These are phyloP conservation scores for Rhadinocentrus ornatus DNA, from an alignment of 2,797 vertebrate genomes.

Conservation along the genomic window DNA sequence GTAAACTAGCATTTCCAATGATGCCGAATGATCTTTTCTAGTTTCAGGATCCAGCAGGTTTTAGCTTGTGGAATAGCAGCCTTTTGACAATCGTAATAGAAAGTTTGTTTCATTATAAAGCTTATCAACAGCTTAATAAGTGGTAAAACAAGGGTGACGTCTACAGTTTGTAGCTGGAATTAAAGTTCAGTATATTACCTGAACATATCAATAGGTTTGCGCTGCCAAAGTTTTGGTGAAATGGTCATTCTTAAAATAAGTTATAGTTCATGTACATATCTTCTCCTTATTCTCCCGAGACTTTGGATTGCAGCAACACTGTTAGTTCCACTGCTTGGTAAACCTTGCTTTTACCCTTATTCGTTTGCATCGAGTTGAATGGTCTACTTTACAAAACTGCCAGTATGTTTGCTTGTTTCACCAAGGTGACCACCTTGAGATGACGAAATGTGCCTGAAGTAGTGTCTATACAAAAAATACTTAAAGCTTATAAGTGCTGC, in stretches of 20 bases:
- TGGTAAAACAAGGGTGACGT: no score
- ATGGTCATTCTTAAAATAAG: not conserved
- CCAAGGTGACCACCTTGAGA: conserved; percentile 2
- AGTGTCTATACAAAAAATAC: not conserved
- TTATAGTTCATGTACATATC: not conserved
- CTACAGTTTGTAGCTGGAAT: no score
- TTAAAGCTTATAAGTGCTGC: conserved; percentile 16
- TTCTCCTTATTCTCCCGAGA: not conserved
- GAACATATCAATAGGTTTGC: not conserved
- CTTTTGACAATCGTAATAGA: not conserved
- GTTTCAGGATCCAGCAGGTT: conserved; percentile 15
- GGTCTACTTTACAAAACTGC: no score
- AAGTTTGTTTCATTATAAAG: not conserved
- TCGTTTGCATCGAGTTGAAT: not conserved
- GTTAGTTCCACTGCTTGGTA: not conserved
- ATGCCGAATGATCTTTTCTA: conserved; percentile 28
- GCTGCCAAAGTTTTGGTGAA: not conserved
- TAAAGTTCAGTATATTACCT: not conserved
- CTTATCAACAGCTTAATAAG: not conserved
- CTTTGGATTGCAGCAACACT: not conserved
- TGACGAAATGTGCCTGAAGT: not conserved
- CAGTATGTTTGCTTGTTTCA: not conserved
- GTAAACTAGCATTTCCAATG: conserved; percentile 26
- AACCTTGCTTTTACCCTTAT: no score
- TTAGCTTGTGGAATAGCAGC: not conserved